phyloP scores from a whole-genome alignment of 2,113 vertebrate genomes.

The Glaucomys volans region DNA sequence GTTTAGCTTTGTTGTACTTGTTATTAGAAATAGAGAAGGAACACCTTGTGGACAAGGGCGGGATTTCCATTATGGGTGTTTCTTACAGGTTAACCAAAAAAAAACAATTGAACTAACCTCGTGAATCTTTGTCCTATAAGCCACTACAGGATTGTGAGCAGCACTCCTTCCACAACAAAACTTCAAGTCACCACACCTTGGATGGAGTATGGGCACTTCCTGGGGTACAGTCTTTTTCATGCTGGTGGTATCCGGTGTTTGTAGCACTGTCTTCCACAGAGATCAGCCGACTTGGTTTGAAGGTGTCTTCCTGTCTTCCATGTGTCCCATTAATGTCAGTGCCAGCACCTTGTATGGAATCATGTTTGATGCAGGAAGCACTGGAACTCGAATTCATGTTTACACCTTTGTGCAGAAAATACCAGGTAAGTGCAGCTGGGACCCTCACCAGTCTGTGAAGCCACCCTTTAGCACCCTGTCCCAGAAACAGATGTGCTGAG shows the following conservation, averaged over 20 bases:
- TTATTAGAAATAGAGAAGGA: slow-evolving; percentile 65
- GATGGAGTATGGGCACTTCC: slow-evolving; percentile 87
- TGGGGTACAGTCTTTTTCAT: slow-evolving; percentile 84
- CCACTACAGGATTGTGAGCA: slow-evolving; percentile 67
- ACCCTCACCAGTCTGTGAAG: neutral
- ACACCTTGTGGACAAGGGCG: neutral
- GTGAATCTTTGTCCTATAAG: slow-evolving; percentile 63
- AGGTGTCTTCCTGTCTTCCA: slow-evolving; percentile 91
- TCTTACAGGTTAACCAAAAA: slow-evolving; percentile 55
- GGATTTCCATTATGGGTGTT: neutral
- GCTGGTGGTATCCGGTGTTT: slow-evolving; percentile 85
- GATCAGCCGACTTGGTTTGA: slow-evolving; percentile 91
- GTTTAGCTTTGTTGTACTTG: slow-evolving; percentile 64
- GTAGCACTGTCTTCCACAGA: slow-evolving; percentile 88
- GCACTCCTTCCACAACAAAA: slow-evolving; percentile 55
- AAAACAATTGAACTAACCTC: slow-evolving; percentile 59
- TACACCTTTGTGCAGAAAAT: slow-evolving; percentile 97
- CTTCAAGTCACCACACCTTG: neutral
- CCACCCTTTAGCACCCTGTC: neutral
- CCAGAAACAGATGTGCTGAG: neutral
- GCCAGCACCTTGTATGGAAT: slow-evolving; percentile 92
- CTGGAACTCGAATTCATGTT: slow-evolving; percentile 97
- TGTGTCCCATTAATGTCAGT: slow-evolving; percentile 87
- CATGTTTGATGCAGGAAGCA: slow-evolving; percentile 99
- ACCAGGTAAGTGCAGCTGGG: slow-evolving; percentile 86